phyloP scores from a whole-genome alignment of 2,113 vertebrate species.

The Furnarius figulus region DNA sequence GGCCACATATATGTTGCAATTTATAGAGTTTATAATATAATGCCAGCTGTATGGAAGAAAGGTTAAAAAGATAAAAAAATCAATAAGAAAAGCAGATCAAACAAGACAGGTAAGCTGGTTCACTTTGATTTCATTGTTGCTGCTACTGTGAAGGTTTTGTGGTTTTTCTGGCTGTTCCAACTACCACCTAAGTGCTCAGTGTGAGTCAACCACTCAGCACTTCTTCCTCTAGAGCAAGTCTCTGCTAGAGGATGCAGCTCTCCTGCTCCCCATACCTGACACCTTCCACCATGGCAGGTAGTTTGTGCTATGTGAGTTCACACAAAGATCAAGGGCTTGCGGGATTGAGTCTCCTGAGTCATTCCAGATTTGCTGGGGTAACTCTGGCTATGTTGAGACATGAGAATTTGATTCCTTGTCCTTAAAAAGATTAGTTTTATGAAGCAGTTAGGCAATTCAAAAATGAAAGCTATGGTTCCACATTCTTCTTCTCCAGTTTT shows the following conservation, averaged over 20 bases:
- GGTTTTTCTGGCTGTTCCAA: not conserved
- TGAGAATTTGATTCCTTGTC: constrained; percentile 12
- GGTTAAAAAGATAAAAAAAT: not conserved
- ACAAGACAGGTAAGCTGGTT: not conserved
- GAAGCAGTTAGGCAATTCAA: constrained; percentile 21
- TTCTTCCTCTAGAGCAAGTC: not conserved
- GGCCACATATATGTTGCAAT: not conserved
- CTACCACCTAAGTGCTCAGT: not conserved
- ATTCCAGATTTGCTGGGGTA: constrained; percentile 9
- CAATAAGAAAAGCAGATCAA: not conserved
- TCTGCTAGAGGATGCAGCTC: not conserved
- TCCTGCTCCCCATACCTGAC: not conserved
- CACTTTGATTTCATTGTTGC: not conserved
- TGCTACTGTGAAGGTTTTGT: not conserved
- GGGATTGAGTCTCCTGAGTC: not conserved
- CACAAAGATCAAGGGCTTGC: accelerated
- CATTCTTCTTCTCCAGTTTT: not conserved
- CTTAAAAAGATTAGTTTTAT: not conserved
- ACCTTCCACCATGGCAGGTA: not conserved
- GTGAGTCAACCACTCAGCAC: not conserved
- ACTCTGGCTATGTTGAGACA: not conserved
- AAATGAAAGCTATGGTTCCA: constrained; percentile 6
- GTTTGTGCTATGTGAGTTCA: not conserved
- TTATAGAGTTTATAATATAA: not conserved
- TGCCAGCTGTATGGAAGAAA: not conserved